phyloP scores from a whole-genome alignment of 2,888 invertebrate species.

The Sinotaia quadrata region DNA sequence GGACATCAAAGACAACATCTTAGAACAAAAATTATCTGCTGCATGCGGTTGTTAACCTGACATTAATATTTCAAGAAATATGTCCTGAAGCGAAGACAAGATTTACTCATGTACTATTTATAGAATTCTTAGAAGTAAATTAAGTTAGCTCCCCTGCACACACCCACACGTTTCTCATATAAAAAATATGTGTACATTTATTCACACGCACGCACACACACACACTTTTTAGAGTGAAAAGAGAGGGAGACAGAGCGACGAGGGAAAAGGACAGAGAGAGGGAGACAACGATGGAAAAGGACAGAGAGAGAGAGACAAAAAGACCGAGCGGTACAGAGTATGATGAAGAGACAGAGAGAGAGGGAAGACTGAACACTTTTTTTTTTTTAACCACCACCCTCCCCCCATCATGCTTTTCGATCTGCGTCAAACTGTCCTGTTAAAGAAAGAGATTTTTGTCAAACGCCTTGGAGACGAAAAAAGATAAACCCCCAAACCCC shows the following conservation, averaged over 20 bases:
- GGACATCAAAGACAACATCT: too few species aligned
- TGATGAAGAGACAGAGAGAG: slow-evolving; percentile 3
- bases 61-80: too few species aligned
- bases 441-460: background rate
- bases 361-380: background rate
- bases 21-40: too few species aligned
- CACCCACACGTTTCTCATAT: background rate
- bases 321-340: background rate
- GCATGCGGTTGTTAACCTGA: too few species aligned
- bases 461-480: background rate
- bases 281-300: slow-evolving; percentile 13
- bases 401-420: too few species aligned
- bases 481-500: background rate
- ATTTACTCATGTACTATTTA: too few species aligned
- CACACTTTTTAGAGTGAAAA: background rate
- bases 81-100: too few species aligned
- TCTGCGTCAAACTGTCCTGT: background rate
- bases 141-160: background rate
- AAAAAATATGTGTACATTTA: background rate
- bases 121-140: too few species aligned
- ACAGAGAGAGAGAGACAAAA: slow-evolving; percentile 4
- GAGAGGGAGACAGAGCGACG: background rate
- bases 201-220: background rate
- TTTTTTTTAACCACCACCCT: too few species aligned
- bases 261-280: background rate